phyloP scores from a whole-genome alignment of 2,113 vertebrate species.

The Echinops telfairi region DNA sequence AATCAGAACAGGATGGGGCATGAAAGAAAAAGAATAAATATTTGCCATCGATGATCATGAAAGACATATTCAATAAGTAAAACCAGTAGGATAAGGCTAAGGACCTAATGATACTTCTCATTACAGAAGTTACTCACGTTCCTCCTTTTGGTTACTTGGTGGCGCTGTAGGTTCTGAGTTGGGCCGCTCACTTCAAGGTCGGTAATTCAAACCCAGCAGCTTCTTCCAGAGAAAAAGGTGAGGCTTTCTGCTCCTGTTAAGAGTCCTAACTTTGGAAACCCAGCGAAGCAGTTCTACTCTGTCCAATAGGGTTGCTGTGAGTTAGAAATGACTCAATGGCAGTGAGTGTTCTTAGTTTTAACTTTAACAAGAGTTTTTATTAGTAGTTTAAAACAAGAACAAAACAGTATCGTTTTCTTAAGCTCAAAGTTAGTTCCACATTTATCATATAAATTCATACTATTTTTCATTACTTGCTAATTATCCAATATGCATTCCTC shows the following conservation, averaged over 20 bases:
- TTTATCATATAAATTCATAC: slow-evolving; percentile 72
- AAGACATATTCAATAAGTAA: neutral
- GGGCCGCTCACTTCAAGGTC: too few species aligned
- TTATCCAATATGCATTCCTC: slow-evolving; percentile 74
- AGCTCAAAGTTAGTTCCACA: slow-evolving; percentile 52
- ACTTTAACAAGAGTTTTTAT: neutral
- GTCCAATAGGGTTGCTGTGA: too few species aligned
- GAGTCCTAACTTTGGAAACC: too few species aligned
- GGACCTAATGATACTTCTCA: neutral
- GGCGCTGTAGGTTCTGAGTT: too few species aligned
- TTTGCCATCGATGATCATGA: neutral
- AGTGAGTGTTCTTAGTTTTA: neutral
- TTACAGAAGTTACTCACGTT: neutral
- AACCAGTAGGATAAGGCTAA: slow-evolving; percentile 24
- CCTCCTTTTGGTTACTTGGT: neutral
- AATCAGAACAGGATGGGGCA: slow-evolving; percentile 11
- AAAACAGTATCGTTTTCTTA: neutral
- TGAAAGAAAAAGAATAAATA: slow-evolving; percentile 68
- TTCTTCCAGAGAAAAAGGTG: too few species aligned
- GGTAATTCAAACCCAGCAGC: too few species aligned
- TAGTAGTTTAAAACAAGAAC: slow-evolving; percentile 39
- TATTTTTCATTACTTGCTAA: slow-evolving; percentile 79
- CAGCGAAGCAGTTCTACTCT: too few species aligned
- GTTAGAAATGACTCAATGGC: neutral
- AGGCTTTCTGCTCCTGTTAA: too few species aligned